phyloP scores from a whole-genome alignment of 2,797 vertebrate genomes.

The Alauda arvensis region DNA sequence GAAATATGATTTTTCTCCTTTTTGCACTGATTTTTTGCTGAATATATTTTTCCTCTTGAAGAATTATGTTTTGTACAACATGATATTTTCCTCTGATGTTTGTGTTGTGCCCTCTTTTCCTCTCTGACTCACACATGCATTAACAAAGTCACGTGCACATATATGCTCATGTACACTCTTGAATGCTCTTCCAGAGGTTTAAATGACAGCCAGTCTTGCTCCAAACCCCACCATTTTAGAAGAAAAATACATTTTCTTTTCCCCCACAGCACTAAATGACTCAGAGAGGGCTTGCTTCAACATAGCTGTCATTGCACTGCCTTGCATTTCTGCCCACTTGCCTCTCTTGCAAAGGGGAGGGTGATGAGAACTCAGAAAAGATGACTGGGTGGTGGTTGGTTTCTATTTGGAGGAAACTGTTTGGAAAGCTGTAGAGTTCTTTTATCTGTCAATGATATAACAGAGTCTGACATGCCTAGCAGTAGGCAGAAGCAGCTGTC shows the following conservation, averaged over 20 bases:
- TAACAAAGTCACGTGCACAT: background rate
- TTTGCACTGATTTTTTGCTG: background rate
- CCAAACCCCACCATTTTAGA: background rate
- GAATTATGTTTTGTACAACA: background rate
- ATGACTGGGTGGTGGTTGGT: background rate
- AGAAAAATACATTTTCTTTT: background rate
- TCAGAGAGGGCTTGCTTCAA: background rate
- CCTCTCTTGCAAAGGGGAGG: background rate
- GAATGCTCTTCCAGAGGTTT: background rate
- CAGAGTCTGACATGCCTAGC: constrained; percentile 46
- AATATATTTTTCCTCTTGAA: background rate
- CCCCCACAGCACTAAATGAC: background rate
- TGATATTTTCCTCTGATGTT: background rate
- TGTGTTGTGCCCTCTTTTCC: background rate
- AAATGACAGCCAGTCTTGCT: background rate
- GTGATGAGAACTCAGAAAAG: background rate
- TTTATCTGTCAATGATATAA: constrained; percentile 45
- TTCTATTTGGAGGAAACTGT: constrained; percentile 44
- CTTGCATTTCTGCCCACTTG: background rate
- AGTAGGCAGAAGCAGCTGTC: constrained; percentile 58
- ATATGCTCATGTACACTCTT: background rate
- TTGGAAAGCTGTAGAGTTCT: constrained; percentile 29
- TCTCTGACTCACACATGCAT: background rate
- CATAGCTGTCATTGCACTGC: background rate
- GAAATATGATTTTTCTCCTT: background rate